Evolutionary conservation across 2,888 invertebrate genomes (phyloP).

Genomic region (Anagyrus pseudococci): DNA sequence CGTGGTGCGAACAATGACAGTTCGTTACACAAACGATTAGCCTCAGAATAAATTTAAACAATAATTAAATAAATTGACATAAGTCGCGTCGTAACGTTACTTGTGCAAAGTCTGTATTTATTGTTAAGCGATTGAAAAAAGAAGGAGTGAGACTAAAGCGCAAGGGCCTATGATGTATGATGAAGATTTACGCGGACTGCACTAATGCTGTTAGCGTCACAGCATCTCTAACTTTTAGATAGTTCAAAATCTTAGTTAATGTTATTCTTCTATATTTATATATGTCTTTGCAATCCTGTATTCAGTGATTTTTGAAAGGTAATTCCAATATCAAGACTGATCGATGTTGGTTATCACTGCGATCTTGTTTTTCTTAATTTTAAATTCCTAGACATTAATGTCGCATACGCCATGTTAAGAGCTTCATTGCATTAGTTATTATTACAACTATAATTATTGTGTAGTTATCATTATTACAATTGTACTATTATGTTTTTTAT

Average conservation of each 20-base stretch:
- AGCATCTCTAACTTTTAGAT: constrained; percentile 37
- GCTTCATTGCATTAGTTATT: constrained; percentile 28
- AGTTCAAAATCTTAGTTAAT: constrained; percentile 40
- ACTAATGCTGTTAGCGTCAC: constrained; percentile 31
- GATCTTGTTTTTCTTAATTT: constrained; percentile 42
- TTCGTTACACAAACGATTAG: constrained; percentile 14
- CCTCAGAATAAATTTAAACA: constrained; percentile 24
- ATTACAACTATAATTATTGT: constrained; percentile 20
- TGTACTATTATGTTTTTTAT: constrained; percentile 4
- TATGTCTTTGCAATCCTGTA: constrained; percentile 55
- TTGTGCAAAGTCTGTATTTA: constrained; percentile 43
- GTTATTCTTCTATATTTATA: constrained; percentile 53
- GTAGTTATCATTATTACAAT: constrained; percentile 15
- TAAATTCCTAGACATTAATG: constrained; percentile 17
- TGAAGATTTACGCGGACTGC: constrained; percentile 25
- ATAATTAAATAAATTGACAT: constrained; percentile 26
- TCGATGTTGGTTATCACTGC: constrained; percentile 59
- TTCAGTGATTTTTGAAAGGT: constrained; percentile 57
- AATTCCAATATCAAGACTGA: constrained; percentile 61
- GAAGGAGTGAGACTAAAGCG: constrained; percentile 25
- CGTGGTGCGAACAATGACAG: background rate
- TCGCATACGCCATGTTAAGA: constrained; percentile 30
- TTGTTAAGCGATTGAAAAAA: constrained; percentile 23
- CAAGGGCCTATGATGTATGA: constrained; percentile 42
- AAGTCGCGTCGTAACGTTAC: constrained; percentile 33